Base-by-base conservation (phyloP, 2,797 vertebrate species). In the Luscinia luscinia region DNA sequence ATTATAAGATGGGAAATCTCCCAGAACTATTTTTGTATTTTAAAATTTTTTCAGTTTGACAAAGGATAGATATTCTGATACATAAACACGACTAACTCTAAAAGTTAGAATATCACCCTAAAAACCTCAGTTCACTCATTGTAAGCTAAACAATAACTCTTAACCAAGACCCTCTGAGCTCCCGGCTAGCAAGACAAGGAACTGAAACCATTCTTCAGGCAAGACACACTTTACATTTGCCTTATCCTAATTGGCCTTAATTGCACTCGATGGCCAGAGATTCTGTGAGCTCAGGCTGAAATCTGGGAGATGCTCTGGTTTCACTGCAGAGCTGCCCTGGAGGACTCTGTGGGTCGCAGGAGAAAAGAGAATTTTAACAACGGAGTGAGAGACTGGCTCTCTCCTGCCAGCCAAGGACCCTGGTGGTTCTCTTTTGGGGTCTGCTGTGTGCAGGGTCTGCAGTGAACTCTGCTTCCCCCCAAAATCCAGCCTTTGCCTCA, bases 121-220 rank as follows among this genome's bases (percentile, higher is more conserved):
- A 7, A 43, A 43, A 4, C 7, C 46, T 54, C 14, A 41, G 17
- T 12, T 83, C 61, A 41, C 12, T 55, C 5, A 4, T 4, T 49
- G 4, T 11, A 78, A 74, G 12, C 9, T 40, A 54, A 89, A 48
- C 27, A 82, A 27, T 9, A 2, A 19, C 18, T 19, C 17, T 28
- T 15, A 78, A 30, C 30, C 24, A 2, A 57, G 17, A 48, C 19
- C 5, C 11, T 15, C 38, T 7, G 0, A 41, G 4, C 36, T 76
- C 23, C 15, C 15, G 75, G 9, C 5, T 6, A 45, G 19, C 9
- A 15, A 76, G 15, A 5, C 4, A 3, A 17, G 36, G 24, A 72
- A 15, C 36, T 14, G 0, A 55, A 32, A 5, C 3, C 0, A 0
- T 22, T n/a, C 9, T 4, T 24, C 9, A 18, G 5, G 3, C 13